Conservation (phyloP, 2,888 invertebrate species). For the Mimas tiliae region DNA sequence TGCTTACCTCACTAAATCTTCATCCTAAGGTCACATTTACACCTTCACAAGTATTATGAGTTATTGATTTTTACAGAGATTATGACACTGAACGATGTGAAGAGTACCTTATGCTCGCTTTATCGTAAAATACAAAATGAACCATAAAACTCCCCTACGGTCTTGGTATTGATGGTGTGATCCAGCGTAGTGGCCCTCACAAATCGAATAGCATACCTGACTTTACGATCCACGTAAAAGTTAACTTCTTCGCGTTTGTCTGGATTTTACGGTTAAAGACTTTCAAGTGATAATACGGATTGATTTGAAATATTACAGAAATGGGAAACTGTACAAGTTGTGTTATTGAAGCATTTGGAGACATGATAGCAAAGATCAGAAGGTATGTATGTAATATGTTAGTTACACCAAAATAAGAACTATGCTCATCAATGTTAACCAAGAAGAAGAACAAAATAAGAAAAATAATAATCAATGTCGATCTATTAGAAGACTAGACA, state of each 20-base stretch:
- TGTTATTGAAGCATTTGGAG: not conserved
- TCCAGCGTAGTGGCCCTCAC: constrained; percentile 39
- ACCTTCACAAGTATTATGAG: not conserved
- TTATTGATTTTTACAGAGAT: constrained; percentile 7
- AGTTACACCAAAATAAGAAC: too few species aligned
- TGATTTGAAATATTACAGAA: not conserved
- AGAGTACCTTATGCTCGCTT: constrained; percentile 36
- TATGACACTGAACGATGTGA: constrained; percentile 26
- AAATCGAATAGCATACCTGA: constrained; percentile 51
- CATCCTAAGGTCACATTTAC: too few species aligned
- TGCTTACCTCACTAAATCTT: too few species aligned
- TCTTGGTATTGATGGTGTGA: constrained; percentile 41
- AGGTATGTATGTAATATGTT: too few species aligned
- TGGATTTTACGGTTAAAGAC: constrained; percentile 43
- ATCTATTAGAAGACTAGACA: too few species aligned
- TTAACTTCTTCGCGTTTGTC: constrained; percentile 48
- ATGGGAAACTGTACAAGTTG: too few species aligned
- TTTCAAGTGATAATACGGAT: constrained; percentile 7
- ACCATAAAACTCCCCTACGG: constrained; percentile 38
- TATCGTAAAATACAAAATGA: constrained; percentile 46
- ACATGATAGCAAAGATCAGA: too few species aligned
- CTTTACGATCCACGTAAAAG: constrained; percentile 53
- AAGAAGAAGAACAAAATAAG: too few species aligned
- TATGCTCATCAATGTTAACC: too few species aligned
- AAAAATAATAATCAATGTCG: too few species aligned